Conservation (phyloP, 2,888 invertebrate genomes). For the Noctua comes region DNA sequence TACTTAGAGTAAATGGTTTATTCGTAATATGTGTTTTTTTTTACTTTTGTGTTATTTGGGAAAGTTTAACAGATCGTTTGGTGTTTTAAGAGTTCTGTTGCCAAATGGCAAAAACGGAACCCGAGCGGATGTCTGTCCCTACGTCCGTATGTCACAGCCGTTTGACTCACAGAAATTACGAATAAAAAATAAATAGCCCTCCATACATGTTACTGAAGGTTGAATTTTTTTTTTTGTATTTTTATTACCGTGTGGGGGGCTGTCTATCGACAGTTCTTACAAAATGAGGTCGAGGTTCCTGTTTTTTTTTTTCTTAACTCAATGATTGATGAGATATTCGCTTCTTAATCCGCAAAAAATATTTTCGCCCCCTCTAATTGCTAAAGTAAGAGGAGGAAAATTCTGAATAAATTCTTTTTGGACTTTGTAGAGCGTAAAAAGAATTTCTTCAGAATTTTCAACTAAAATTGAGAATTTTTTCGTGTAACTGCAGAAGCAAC, state of each 20-base stretch:
- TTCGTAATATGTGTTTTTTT: constrained; percentile 6
- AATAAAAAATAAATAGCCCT: not conserved
- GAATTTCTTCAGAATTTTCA: no score
- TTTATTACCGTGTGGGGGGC: not conserved
- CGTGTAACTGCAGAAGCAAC: not conserved
- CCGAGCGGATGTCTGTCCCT: not conserved
- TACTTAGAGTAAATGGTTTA: constrained; percentile 12
- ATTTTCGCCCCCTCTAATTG: no score
- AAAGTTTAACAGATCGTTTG: not conserved
- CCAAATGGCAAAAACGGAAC: not conserved
- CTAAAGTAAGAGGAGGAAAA: no score
- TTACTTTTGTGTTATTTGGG: not conserved
- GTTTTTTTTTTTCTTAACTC: not conserved
- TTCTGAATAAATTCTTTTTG: not conserved
- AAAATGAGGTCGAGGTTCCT: no score
- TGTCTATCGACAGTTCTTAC: not conserved
- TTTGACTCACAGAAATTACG: not conserved
- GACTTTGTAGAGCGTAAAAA: no score
- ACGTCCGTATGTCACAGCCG: not conserved
- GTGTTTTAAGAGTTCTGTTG: not conserved
- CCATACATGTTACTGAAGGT: not conserved
- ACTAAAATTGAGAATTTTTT: not conserved
- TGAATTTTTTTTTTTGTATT: no score
- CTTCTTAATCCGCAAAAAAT: not conserved
- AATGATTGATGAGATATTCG: not conserved